Percentiles rank a stretch among this genome's conserved stretches.
phyloP scores from a whole-genome alignment of 2,888 invertebrate genomes.

The Cephalotes varians region DNA sequence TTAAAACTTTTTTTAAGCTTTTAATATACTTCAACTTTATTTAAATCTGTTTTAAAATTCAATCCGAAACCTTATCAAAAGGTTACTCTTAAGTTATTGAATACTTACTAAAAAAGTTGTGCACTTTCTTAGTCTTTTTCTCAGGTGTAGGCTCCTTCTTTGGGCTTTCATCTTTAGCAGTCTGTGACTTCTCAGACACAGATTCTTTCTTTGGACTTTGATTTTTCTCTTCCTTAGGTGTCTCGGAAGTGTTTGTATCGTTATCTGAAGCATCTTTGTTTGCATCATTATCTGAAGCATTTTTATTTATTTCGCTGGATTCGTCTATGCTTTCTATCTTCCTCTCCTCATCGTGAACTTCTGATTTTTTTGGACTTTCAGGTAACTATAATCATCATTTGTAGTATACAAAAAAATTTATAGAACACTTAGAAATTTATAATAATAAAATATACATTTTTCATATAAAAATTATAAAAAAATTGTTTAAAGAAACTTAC shows the following conservation, averaged over 20 bases:
- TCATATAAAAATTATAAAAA: neutral
- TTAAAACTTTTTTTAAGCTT: neutral
- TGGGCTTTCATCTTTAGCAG: slow-evolving; percentile 52
- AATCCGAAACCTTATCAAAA: neutral
- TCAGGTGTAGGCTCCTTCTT: slow-evolving; percentile 39
- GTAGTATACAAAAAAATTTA: slow-evolving; percentile 30
- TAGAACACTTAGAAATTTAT: slow-evolving; percentile 1
- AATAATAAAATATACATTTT: neutral
- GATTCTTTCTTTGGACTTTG: slow-evolving; percentile 50
- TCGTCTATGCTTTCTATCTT: slow-evolving; percentile 63
- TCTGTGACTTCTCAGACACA: neutral
- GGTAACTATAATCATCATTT: slow-evolving; percentile 63
- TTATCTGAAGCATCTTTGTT: slow-evolving; percentile 53
- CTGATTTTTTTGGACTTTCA: slow-evolving; percentile 71
- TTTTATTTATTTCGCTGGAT: slow-evolving; percentile 34
- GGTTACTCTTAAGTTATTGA: slow-evolving; percentile 11
- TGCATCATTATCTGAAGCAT: slow-evolving; percentile 54
- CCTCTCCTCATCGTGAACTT: slow-evolving; percentile 64
- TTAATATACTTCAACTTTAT: neutral
- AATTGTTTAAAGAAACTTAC: slow-evolving; percentile 57
- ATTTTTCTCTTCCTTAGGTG: slow-evolving; percentile 61
- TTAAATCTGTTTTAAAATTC: neutral
- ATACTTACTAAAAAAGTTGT: slow-evolving; percentile 78
- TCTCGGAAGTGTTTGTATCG: too few relatives aligned
- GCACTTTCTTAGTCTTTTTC: slow-evolving; percentile 67